A percentile compares a stretch with the other conserved stretches of the same genome.
phyloP scores from a whole-genome alignment of 2,888 invertebrate species.

The Caenorhabditis sp. region DNA sequence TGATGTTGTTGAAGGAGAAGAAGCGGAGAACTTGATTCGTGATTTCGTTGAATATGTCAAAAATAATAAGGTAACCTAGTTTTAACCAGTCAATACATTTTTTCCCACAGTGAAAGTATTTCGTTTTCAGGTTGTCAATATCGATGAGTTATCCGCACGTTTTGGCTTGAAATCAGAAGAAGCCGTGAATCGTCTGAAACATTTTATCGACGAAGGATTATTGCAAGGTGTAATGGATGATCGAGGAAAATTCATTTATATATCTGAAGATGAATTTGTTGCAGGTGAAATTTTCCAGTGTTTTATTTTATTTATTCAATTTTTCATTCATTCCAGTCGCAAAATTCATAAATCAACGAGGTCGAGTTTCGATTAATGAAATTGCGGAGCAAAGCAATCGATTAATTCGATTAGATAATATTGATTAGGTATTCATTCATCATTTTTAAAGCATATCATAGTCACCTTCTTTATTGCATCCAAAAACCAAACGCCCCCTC shows the following conservation, averaged over 20 bases:
- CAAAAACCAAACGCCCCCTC: neutral
- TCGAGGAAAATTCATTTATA: conserved; percentile 96
- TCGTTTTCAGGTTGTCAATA: conserved; percentile 64
- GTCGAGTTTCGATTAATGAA: conserved; percentile 90
- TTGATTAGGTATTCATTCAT: neutral
- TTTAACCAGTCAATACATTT: neutral
- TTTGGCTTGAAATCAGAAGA: conserved; percentile 71
- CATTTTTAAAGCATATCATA: neutral
- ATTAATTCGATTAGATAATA: conserved; percentile 80
- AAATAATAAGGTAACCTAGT: conserved; percentile 55
- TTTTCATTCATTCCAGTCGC: conserved; percentile 80
- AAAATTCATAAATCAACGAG: conserved; percentile 91
- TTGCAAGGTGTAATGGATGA: conserved; percentile 97
- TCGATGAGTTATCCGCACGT: conserved; percentile 69
- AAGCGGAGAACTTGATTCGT: conserved; percentile 63
- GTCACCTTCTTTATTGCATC: neutral
- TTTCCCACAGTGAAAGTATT: neutral
- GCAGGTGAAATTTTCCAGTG: conserved; percentile 72
- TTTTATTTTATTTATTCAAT: neutral
- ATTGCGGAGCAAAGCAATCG: conserved; percentile 92
- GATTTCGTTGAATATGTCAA: conserved; percentile 67
- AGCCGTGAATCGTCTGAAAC: conserved; percentile 79
- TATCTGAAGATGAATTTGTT: conserved; percentile 87
- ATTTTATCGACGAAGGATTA: conserved; percentile 82
- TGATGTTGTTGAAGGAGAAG: conserved; percentile 65